phyloP scores from a whole-genome alignment of 1,140 invertebrate species.

The Brachionus rubens region DNA sequence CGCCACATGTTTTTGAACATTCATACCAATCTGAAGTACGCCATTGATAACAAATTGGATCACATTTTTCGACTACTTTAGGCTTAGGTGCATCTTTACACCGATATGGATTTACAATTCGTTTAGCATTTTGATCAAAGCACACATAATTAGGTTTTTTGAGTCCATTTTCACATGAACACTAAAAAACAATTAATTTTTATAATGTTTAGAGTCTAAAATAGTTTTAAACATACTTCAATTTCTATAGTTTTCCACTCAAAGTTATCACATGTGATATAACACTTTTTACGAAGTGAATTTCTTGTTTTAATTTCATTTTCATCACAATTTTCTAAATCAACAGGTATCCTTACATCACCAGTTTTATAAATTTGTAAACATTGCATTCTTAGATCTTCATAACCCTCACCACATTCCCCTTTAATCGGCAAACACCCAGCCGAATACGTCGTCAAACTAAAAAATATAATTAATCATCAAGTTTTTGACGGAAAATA shows the following conservation, averaged over 20 bases:
- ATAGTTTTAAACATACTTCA: not conserved
- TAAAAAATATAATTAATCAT: not conserved
- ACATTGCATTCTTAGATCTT: not conserved
- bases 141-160: constrained; percentile 23
- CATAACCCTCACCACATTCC: not conserved
- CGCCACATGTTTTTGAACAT: constrained; percentile 31
- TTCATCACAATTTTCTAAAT: constrained; percentile 25
- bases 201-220: not conserved
- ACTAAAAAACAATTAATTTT: not conserved
- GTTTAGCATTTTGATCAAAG: not conserved
- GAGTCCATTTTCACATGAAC: constrained; percentile 21
- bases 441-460: not conserved
- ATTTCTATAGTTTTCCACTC: constrained; percentile 26
- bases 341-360: not conserved
- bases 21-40: constrained; percentile 30
- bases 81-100: constrained; percentile 6
- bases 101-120: not conserved
- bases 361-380: not conserved
- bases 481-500: not conserved
- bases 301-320: not conserved
- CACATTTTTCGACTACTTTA: not conserved
- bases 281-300: not conserved
- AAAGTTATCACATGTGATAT: constrained; percentile 5
- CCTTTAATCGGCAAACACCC: not conserved
- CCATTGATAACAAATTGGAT: constrained; percentile 12